A percentile compares a stretch with the other conserved stretches of the same genome.
Evolutionary conservation across 2,113 vertebrate species (phyloP).

Genomic region (Anolis carolinensis): DNA sequence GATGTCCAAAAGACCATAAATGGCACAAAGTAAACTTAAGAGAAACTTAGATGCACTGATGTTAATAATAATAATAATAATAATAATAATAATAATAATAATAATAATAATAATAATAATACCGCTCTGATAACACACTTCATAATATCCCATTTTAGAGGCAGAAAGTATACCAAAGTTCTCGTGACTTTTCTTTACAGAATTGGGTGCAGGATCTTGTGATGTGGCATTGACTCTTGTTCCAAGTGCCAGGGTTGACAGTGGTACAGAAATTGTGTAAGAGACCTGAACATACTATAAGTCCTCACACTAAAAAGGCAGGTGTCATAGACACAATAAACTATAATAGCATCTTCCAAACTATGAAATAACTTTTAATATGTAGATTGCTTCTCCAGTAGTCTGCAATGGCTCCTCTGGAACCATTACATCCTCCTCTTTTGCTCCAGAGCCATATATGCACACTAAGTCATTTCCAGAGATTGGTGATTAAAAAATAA

Average conservation of each 20-base stretch:
- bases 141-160: background rate
- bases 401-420: slow-evolving; percentile 71
- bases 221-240: background rate
- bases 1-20: background rate
- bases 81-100: no score
- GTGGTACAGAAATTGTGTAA: background rate
- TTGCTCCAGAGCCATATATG: slow-evolving; percentile 61
- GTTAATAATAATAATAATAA: background rate
- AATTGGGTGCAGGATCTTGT: background rate
- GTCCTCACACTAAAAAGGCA: slow-evolving; percentile 56
- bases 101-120: background rate
- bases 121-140: no score
- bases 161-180: background rate
- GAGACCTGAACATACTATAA: background rate
- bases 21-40: no score
- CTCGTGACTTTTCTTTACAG: background rate
- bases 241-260: background rate
- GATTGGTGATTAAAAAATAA: slow-evolving; percentile 66
- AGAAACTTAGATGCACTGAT: no score
- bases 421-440: slow-evolving; percentile 65
- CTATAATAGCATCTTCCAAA: slow-evolving; percentile 55
- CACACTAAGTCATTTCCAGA: slow-evolving; percentile 73
- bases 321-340: slow-evolving; percentile 64
- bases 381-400: slow-evolving; percentile 69
- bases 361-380: slow-evolving; percentile 71